Conservation (phyloP, 2,113 vertebrate species). For the Scomber japonicus region DNA sequence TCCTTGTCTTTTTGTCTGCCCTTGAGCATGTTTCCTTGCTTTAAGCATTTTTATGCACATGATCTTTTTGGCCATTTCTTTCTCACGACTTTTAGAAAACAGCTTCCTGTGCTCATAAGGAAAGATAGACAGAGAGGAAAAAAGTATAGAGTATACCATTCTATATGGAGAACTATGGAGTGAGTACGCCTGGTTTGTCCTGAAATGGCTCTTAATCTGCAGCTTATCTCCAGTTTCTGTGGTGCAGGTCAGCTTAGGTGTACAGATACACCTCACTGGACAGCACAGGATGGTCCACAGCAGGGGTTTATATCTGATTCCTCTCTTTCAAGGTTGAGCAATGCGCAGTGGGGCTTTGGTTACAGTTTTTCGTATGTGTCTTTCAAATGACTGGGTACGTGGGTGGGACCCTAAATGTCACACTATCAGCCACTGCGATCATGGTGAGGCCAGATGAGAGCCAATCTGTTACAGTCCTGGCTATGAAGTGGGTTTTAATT, state of each 20-base stretch:
- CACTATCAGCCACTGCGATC: slow-evolving; percentile 21
- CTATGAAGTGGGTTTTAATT: slow-evolving; percentile 31
- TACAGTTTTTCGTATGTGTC: slow-evolving; percentile 21
- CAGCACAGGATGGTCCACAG: slow-evolving; percentile 40
- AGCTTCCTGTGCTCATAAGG: background rate
- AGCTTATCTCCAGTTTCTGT: slow-evolving; percentile 55
- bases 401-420: slow-evolving; percentile 39
- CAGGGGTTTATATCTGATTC: slow-evolving; percentile 48
- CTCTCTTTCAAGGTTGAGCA: slow-evolving; percentile 42
- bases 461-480: slow-evolving; percentile 17
- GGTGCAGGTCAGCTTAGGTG: slow-evolving; percentile 40
- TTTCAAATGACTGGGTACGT: slow-evolving; percentile 11
- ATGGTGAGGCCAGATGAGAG: slow-evolving; percentile 27
- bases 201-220: slow-evolving; percentile 52
- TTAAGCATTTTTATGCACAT: background rate
- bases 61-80: slow-evolving; percentile 8
- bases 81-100: slow-evolving; percentile 17
- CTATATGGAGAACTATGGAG: slow-evolving; percentile 9
- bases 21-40: slow-evolving; percentile 1
- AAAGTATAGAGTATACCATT: background rate
- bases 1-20: background rate
- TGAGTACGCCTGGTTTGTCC: slow-evolving; percentile 40
- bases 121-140: background rate
- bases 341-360: slow-evolving; percentile 28
- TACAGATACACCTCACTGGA: slow-evolving; percentile 46